These are phyloP conservation scores for Neocrepidodera transversa DNA, from an alignment of 2,888 invertebrate species.

Conservation along the genomic window DNA sequence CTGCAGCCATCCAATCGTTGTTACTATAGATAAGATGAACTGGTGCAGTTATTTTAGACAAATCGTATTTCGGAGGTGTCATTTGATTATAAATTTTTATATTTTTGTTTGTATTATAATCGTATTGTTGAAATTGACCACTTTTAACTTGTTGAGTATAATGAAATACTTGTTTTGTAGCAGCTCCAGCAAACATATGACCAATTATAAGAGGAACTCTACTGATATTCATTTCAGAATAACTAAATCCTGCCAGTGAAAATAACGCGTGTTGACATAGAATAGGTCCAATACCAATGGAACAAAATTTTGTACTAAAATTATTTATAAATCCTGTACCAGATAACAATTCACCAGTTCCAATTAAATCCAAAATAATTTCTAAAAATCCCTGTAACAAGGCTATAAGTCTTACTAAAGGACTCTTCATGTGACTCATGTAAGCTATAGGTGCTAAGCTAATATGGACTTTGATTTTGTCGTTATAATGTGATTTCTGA, in stretches of 20 bases:
- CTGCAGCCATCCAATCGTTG: slow-evolving; percentile 62
- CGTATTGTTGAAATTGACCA: slow-evolving; percentile 62
- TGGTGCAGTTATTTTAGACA: slow-evolving; percentile 57
- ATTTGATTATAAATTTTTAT: slow-evolving; percentile 50
- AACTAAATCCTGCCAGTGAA: slow-evolving; percentile 53
- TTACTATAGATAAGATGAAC: slow-evolving; percentile 60
- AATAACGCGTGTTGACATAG: slow-evolving; percentile 53
- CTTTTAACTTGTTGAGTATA: slow-evolving; percentile 71
- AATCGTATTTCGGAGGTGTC: slow-evolving; percentile 59
- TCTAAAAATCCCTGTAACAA: slow-evolving; percentile 41
- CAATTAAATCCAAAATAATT: slow-evolving; percentile 49
- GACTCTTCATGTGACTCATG: slow-evolving; percentile 63
- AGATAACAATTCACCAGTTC: slow-evolving; percentile 72
- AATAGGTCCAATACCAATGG: slow-evolving; percentile 16
- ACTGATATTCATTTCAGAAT: slow-evolving; percentile 50
- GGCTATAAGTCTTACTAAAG: slow-evolving; percentile 46
- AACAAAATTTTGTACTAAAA: slow-evolving; percentile 20
- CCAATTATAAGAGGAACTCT: slow-evolving; percentile 43
- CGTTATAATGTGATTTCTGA: slow-evolving; percentile 70
- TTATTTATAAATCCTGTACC: slow-evolving; percentile 62
- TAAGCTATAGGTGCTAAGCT: slow-evolving; percentile 76
- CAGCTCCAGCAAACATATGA: slow-evolving; percentile 54
- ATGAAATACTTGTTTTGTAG: slow-evolving; percentile 74
- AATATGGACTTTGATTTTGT: slow-evolving; percentile 71
- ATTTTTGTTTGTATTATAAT: slow-evolving; percentile 60